phyloP scores from a whole-genome alignment of 2,113 vertebrate species.

The Indicator indicator region DNA sequence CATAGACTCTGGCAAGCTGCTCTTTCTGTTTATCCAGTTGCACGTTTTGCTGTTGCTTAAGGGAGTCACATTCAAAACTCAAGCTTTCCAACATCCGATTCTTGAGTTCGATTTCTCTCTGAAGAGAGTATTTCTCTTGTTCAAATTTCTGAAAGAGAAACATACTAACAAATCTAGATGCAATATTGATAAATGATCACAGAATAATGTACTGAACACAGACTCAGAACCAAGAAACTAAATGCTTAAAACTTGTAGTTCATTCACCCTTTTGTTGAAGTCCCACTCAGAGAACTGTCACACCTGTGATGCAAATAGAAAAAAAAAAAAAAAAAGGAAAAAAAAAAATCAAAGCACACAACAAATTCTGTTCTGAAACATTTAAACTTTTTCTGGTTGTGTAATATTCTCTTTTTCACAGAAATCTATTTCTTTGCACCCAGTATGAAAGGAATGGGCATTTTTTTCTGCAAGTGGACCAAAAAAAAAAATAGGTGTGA shows the following conservation, averaged over 20 bases:
- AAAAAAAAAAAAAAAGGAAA: too few relatives aligned
- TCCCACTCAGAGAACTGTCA: neutral
- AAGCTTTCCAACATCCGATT: constrained; percentile 87
- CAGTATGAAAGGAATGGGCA: neutral
- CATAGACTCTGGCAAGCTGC: constrained; percentile 79
- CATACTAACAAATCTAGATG: neutral
- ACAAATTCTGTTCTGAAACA: neutral
- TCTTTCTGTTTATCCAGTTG: constrained; percentile 83
- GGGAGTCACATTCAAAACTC: constrained; percentile 85
- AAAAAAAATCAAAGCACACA: neutral
- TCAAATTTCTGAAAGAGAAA: constrained; percentile 77
- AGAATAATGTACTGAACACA: neutral
- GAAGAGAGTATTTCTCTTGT: constrained; percentile 91
- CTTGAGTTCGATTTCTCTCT: constrained; percentile 90
- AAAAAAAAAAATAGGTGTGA: neutral
- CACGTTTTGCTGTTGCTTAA: constrained; percentile 86
- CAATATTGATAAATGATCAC: neutral
- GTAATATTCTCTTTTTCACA: neutral
- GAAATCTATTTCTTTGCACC: neutral
- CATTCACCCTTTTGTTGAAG: neutral
- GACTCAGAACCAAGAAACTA: neutral
- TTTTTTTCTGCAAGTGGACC: neutral
- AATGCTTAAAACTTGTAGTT: neutral
- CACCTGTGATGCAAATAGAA: neutral
- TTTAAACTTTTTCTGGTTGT: neutral